Evolutionary conservation across 2,888 invertebrate species (phyloP), one percentile per base, ranked within the genome.

Genomic region (Octodonta nipae): DNA sequence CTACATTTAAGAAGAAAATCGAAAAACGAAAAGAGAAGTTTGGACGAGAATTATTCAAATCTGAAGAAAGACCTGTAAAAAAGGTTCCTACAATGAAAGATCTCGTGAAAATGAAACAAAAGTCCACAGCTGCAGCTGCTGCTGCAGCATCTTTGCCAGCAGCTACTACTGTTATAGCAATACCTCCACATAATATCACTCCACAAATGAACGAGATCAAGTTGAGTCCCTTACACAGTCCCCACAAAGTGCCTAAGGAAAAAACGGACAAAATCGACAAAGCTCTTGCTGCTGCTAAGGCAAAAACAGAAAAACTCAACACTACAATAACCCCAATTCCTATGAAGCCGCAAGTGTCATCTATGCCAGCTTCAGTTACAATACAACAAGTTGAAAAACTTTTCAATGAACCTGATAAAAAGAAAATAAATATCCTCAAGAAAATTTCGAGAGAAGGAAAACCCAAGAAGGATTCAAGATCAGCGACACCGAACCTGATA

Each of bases 361-460:
- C n/a, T n/a, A 37, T 38, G 15, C 34, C 64, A 61, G 39, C 66
- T 60, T 54, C 33, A 2, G 37, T 41, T 11, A 26, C 20, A 2
- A 35, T 36, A n/a, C 41, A 43, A 32, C 42, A 42, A 32, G 52
- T 59, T 6, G 60, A 59, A 42, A 85, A 79, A 60, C 56, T 86
- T 34, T 72, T 76, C 4, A 77, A 75, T 7, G 85, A 85, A 60
- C 84, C 84, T 0, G 83, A 86, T 56, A 80, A 79, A 60, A 82
- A 78, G 58, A 88, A 87, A 56, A 65, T 85, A 24, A 86, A 84
- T 64, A 84, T 87, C 54, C 82, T 87, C 53, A 87, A 85, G 56
- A 84, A 85, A 62, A 83, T 87, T 56, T 78, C 85, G 37, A 78
- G 76, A 59, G 77, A 66, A n/a, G 44, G 34, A 27, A 53, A 56